Conservation (phyloP, 2,113 vertebrate genomes). For the Sylvietta virens region DNA sequence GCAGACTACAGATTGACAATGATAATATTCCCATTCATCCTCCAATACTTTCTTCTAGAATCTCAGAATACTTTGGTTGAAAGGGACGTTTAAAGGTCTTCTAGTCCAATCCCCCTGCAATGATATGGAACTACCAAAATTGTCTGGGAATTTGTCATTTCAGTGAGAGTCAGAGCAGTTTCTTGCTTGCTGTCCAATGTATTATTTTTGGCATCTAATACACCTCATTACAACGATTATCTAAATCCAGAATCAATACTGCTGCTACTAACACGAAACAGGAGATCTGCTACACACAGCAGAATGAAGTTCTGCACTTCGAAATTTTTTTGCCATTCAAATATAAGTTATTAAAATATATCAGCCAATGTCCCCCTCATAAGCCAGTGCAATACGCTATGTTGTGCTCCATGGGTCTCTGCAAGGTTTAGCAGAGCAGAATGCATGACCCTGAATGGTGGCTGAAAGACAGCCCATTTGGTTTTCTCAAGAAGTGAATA, state of each 20-base stretch:
- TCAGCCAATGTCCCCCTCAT: not conserved
- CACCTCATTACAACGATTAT: rapidly evolving
- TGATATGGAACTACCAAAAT: not conserved
- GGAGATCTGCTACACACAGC: not conserved
- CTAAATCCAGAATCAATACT: not conserved
- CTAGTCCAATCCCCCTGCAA: rapidly evolving
- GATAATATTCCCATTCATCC: not conserved
- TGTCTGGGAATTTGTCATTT: not conserved
- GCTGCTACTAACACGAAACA: not conserved
- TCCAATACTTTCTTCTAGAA: not conserved
- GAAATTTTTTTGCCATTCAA: not conserved
- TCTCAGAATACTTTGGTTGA: not conserved
- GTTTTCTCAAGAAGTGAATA: not conserved
- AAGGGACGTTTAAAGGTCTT: not conserved
- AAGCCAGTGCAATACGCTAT: not conserved
- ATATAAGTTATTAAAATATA: not conserved
- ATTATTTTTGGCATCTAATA: not conserved
- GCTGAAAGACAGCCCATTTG: not conserved
- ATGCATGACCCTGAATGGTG: not conserved
- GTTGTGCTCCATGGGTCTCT: not conserved
- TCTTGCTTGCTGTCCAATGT: not conserved
- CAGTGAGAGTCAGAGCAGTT: not conserved
- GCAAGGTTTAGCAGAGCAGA: not conserved
- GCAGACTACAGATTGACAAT: not conserved
- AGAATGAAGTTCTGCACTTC: not conserved